Evolutionary conservation across 2,113 vertebrate species (phyloP).

Genomic region (Microcebus griseorufus): DNA sequence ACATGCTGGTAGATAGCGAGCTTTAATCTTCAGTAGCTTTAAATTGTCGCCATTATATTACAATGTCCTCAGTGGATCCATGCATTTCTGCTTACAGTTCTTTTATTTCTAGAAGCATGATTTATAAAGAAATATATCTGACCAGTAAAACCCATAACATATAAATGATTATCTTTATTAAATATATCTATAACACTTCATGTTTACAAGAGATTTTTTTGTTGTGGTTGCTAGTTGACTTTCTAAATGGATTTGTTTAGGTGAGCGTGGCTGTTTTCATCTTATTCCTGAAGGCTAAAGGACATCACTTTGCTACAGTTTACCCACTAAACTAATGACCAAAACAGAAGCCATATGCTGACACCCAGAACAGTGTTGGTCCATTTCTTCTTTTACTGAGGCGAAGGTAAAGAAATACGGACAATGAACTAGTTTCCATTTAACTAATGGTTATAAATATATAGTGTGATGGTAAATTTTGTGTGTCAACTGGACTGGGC

Average conservation of each 20-base stretch:
- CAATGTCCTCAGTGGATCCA: background rate
- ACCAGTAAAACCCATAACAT: background rate
- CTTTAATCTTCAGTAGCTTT: constrained; percentile 31
- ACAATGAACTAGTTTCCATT: background rate
- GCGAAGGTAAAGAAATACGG: background rate
- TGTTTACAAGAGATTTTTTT: background rate
- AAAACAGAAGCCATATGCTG: background rate
- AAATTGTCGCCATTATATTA: background rate
- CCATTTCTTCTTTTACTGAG: background rate
- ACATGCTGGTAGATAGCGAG: background rate
- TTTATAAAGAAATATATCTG: constrained; percentile 6
- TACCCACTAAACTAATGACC: background rate
- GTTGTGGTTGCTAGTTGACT: background rate
- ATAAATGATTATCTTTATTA: constrained; percentile 1
- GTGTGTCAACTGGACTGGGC: background rate
- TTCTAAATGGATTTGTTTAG: background rate
- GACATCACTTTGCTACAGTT: background rate
- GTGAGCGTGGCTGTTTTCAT: background rate
- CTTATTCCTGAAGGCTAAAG: background rate
- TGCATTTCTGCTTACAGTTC: background rate
- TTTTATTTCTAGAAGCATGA: background rate
- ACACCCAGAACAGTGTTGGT: background rate
- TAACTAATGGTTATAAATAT: background rate
- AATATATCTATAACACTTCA: background rate
- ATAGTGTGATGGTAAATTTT: background rate